These are phyloP conservation scores for Geopemphigus sp. DNA, from an alignment of 1,140 invertebrate species.

Conservation along the genomic window DNA sequence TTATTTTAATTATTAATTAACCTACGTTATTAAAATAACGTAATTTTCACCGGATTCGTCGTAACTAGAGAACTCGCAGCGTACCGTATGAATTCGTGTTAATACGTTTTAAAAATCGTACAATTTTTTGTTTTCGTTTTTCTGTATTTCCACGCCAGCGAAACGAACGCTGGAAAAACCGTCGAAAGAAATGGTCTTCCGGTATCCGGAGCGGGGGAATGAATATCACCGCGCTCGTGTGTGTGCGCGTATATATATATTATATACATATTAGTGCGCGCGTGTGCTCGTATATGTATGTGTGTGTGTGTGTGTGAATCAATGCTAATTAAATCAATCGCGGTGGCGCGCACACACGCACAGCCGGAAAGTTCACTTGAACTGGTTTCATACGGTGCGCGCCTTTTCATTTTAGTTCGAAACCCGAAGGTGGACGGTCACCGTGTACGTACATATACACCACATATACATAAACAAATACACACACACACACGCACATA, in stretches of 20 bases:
- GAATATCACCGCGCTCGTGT: background rate
- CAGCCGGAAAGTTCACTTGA: constrained; percentile 33
- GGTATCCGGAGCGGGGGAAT: background rate
- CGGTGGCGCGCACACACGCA: constrained; percentile 17
- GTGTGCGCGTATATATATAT: too few species aligned
- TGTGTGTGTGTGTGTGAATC: constrained; percentile 1
- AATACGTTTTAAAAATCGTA: too few species aligned
- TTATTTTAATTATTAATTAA: too few species aligned
- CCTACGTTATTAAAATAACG: too few species aligned
- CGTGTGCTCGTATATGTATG: background rate
- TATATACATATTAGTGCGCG: too few species aligned
- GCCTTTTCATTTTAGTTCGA: constrained; percentile 38
- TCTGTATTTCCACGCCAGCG: too few species aligned
- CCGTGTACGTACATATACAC: background rate
- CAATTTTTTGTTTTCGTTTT: too few species aligned
- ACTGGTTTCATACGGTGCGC: constrained; percentile 21
- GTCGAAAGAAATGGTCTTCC: background rate
- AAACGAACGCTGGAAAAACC: too few species aligned
- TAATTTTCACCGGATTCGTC: too few species aligned
- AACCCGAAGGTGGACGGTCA: constrained; percentile 29
- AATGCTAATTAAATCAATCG: constrained; percentile 37
- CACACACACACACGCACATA: background rate
- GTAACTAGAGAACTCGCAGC: too few species aligned
- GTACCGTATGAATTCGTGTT: too few species aligned
- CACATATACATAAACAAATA: background rate